These are phyloP conservation scores for Coryphaenoides rupestris DNA, from an alignment of 2,113 vertebrate genomes.

Conservation along the genomic window DNA sequence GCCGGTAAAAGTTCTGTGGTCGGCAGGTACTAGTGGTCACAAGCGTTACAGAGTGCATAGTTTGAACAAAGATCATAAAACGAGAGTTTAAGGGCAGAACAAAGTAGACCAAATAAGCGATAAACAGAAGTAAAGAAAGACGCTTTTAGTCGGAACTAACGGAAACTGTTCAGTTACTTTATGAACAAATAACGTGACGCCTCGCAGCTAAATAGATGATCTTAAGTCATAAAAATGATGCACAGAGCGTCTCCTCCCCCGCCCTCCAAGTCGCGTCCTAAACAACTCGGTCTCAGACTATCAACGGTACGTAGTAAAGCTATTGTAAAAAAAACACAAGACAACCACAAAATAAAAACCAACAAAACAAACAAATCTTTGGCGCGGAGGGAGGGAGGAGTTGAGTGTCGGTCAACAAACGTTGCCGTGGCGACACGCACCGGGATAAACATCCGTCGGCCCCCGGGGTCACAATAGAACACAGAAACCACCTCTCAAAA, in stretches of 20 bases:
- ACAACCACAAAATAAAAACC: no score
- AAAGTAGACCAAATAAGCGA: slow-evolving; percentile 32
- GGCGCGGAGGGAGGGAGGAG: no score
- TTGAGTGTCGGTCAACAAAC: neutral
- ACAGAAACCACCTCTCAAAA: neutral
- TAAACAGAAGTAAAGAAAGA: slow-evolving; percentile 46
- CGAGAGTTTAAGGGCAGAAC: slow-evolving; percentile 57
- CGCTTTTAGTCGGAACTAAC: slow-evolving; percentile 42
- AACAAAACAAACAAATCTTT: neutral
- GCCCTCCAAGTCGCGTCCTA: slow-evolving; percentile 38
- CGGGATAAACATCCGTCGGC: no score
- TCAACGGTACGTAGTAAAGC: neutral
- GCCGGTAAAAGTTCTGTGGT: slow-evolving; percentile 83
- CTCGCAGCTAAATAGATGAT: neutral
- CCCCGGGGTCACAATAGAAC: no score
- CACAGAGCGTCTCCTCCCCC: neutral
- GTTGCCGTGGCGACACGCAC: no score
- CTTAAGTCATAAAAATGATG: slow-evolving; percentile 21
- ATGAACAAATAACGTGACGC: slow-evolving; percentile 2
- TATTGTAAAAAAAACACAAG: neutral
- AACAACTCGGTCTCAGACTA: slow-evolving; percentile 6
- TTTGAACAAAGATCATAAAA: slow-evolving; percentile 60
- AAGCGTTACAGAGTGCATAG: slow-evolving; percentile 73
- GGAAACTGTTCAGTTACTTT: slow-evolving; percentile 27
- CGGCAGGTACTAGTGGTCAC: slow-evolving; percentile 83